Evolutionary conservation across 2,113 vertebrate species (phyloP).

Genomic region (Sinocyclocheilus grahami): DNA sequence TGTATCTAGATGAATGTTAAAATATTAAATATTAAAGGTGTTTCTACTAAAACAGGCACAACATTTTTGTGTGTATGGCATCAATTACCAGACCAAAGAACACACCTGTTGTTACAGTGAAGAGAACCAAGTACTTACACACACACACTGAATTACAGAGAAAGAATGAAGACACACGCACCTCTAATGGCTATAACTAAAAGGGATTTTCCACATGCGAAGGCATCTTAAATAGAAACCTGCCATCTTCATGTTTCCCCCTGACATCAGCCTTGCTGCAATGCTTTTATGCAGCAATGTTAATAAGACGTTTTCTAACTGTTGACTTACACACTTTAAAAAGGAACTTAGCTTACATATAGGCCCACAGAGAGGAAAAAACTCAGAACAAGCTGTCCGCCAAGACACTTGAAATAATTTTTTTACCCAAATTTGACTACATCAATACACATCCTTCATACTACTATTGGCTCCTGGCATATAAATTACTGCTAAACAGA

Average conservation of each 20-base stretch:
- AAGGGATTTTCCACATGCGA: background rate
- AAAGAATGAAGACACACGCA: constrained; percentile 4
- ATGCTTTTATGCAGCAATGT: background rate
- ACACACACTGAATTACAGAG: background rate
- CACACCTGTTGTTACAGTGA: constrained; percentile 50
- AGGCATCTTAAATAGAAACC: background rate
- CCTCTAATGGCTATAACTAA: constrained; percentile 16
- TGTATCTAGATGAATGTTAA: background rate
- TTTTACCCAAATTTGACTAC: background rate
- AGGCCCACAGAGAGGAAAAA: background rate
- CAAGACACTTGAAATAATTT: background rate
- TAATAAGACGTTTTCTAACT: constrained; percentile 10
- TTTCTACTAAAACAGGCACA: background rate
- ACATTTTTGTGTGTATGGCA: background rate
- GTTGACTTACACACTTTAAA: too few species aligned
- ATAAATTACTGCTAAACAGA: background rate
- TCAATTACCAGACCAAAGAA: constrained; percentile 9
- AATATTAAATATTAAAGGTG: too few species aligned
- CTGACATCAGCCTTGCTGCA: background rate
- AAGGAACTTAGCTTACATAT: background rate
- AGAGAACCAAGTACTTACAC: constrained; percentile 40
- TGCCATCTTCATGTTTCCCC: background rate
- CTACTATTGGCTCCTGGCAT: too few species aligned
- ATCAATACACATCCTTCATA: background rate
- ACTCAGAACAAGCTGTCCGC: background rate